phyloP scores from a whole-genome alignment of 1,140 invertebrate species.

The Chironomus tepperi region DNA sequence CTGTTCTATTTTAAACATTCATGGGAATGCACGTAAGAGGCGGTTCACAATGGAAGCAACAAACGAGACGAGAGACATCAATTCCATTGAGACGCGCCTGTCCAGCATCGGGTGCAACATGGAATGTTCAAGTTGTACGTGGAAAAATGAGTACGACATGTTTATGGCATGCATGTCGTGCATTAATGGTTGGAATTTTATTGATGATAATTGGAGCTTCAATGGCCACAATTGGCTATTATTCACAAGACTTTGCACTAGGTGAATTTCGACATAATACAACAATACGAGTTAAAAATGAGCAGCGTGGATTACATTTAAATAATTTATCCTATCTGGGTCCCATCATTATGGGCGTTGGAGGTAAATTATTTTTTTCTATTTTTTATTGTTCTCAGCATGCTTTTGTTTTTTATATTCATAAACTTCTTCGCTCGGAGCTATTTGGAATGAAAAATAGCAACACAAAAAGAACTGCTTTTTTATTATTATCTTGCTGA shows the following conservation, averaged over 20 bases:
- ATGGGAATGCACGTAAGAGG: constrained; percentile 33
- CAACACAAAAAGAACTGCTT: too few relatives aligned
- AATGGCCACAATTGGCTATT: constrained; percentile 86
- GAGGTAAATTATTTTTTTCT: constrained; percentile 47
- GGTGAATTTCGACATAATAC: constrained; percentile 64
- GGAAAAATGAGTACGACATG: constrained; percentile 79
- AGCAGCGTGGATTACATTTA: constrained; percentile 70
- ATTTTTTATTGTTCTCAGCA: not conserved
- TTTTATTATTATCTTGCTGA: too few relatives aligned
- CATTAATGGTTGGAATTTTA: constrained; percentile 70
- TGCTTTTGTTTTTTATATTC: not conserved
- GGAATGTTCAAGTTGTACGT: constrained; percentile 61
- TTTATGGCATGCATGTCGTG: constrained; percentile 83
- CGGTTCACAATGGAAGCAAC: constrained; percentile 33
- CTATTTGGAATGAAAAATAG: too few relatives aligned
- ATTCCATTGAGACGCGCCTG: constrained; percentile 52
- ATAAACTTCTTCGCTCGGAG: too few relatives aligned
- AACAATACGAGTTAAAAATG: constrained; percentile 67
- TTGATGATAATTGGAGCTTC: constrained; percentile 76
- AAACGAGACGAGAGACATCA: constrained; percentile 43
- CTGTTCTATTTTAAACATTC: not conserved
- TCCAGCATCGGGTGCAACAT: constrained; percentile 58
- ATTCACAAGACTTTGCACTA: constrained; percentile 69
- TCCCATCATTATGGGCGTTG: constrained; percentile 87
- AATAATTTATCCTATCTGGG: constrained; percentile 87